These are phyloP conservation scores for Chloropsis cyanopogon DNA, from an alignment of 2,113 vertebrate genomes.

Conservation along the genomic window DNA sequence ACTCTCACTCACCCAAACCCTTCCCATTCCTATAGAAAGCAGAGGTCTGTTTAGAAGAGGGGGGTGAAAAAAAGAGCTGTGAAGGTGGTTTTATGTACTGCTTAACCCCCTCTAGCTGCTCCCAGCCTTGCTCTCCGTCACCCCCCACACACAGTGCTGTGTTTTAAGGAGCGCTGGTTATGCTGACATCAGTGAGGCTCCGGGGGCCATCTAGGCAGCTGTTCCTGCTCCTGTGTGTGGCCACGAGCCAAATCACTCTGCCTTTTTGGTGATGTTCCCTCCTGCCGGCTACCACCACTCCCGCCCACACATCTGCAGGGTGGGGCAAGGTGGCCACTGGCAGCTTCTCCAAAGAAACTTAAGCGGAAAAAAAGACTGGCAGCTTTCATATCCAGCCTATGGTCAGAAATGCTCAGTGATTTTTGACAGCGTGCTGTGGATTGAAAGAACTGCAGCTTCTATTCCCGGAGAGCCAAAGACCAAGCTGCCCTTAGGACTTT, in stretches of 20 bases:
- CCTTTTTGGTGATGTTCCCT: constrained; percentile 56
- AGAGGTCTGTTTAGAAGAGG: background rate
- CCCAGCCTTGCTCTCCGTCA: background rate
- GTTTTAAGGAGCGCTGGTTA: constrained; percentile 3
- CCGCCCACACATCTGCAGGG: constrained; percentile 41
- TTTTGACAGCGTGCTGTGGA: background rate
- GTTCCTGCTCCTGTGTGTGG: constrained; percentile 58
- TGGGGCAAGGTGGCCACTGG: constrained; percentile 36
- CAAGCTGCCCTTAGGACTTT: constrained; percentile 17
- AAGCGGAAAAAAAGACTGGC: background rate
- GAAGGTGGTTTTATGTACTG: background rate
- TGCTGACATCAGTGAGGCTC: constrained; percentile 62
- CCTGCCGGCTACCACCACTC: constrained; percentile 14
- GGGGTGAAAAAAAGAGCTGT: fast-evolving
- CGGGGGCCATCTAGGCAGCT: constrained; percentile 53
- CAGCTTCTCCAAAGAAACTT: background rate
- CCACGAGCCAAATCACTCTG: constrained; percentile 32
- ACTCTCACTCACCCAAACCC: background rate
- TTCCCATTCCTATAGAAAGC: background rate
- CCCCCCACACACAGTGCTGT: background rate
- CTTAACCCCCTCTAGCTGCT: background rate
- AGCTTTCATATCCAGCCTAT: background rate
- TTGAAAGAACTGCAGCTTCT: background rate
- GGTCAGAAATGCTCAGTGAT: background rate
- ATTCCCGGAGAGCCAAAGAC: background rate